Percentiles rank a stretch among this genome's conserved stretches.
These are phyloP conservation scores for Microplitis deprimator DNA, from an alignment of 2,888 invertebrate genomes.

Conservation along the genomic window DNA sequence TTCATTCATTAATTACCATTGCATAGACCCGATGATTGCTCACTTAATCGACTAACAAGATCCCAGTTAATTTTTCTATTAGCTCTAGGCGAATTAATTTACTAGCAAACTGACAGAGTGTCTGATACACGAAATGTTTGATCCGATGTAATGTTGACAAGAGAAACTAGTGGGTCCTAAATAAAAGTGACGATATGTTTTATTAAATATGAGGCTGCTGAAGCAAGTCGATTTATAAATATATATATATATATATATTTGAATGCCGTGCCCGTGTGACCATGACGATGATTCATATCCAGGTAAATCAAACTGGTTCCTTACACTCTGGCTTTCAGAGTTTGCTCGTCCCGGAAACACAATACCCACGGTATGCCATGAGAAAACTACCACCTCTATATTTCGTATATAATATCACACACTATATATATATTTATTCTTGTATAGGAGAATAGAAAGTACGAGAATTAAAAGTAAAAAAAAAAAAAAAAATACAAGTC, in stretches of 20 bases:
- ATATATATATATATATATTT: constrained; percentile 27
- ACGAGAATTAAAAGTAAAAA: neutral
- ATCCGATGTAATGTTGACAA: neutral
- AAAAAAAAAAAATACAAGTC: neutral
- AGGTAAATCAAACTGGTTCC: constrained; percentile 41
- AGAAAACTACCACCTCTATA: neutral
- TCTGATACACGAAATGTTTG: too few relatives aligned
- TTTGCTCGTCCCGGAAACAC: constrained; percentile 26
- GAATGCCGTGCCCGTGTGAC: constrained; percentile 28
- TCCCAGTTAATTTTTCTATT: too few relatives aligned
- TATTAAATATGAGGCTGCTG: neutral
- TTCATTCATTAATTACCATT: neutral
- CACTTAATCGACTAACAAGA: too few relatives aligned
- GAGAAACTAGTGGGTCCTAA: neutral
- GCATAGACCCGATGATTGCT: neutral
- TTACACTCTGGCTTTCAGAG: neutral
- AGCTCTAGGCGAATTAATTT: too few relatives aligned
- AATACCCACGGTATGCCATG: constrained; percentile 25
- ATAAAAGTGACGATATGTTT: neutral
- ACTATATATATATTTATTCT: neutral
- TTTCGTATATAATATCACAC: neutral
- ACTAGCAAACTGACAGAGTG: too few relatives aligned
- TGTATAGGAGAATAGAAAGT: neutral
- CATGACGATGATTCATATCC: constrained; percentile 50
- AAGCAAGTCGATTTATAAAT: neutral